phyloP scores from a whole-genome alignment of 2,888 invertebrate genomes.

The Drosophila percnosoma region DNA sequence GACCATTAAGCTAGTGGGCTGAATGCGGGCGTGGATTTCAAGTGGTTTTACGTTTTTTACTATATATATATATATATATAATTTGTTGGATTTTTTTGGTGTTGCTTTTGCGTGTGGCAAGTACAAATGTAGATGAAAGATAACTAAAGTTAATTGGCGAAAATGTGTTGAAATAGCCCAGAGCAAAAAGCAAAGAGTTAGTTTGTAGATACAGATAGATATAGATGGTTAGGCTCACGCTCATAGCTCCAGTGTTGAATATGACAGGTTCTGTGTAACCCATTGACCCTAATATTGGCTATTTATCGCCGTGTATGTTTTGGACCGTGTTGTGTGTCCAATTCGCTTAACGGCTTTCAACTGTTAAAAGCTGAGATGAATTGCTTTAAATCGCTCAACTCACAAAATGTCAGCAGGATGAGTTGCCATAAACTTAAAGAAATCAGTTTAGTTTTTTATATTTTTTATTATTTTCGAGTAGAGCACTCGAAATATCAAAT shows the following conservation, averaged over 20 bases:
- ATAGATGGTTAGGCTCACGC: background rate
- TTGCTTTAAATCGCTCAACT: conserved; percentile 31
- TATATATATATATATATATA: background rate
- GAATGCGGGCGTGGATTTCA: conserved; percentile 19
- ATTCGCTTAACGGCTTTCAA: background rate
- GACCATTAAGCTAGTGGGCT: background rate
- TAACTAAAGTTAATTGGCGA: conserved; percentile 59
- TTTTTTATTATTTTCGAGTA: background rate
- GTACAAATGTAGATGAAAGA: conserved; percentile 48
- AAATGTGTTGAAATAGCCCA: conserved; percentile 46
- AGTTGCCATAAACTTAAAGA: conserved; percentile 9
- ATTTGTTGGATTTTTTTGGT: background rate
- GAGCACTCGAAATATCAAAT: background rate
- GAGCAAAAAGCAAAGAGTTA: conserved; percentile 3
- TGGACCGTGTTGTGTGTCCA: background rate
- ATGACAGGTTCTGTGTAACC: conserved; percentile 39
- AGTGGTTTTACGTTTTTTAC: background rate
- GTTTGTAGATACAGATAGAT: background rate
- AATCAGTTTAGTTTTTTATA: background rate
- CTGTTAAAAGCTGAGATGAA: conserved; percentile 30
- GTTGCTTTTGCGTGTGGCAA: conserved; percentile 4
- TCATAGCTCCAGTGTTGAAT: conserved; percentile 13
- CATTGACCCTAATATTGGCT: conserved; percentile 34
- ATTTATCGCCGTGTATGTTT: background rate
- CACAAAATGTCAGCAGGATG: conserved; percentile 29